phyloP scores from a whole-genome alignment of 2,888 invertebrate genomes.

The Torymus tubicola region DNA sequence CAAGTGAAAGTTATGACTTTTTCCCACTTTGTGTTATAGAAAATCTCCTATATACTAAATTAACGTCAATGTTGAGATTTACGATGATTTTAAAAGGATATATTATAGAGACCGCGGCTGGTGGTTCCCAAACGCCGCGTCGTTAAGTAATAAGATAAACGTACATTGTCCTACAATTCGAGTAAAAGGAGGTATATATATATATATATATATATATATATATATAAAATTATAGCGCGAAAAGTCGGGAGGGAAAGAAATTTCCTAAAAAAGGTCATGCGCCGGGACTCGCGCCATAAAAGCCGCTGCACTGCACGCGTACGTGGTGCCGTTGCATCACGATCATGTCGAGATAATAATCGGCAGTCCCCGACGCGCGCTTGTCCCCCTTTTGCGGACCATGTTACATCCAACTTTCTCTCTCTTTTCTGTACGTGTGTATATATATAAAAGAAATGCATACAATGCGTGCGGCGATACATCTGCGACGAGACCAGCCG shows the following conservation, averaged over 20 bases:
- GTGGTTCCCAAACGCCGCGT: too few relatives aligned
- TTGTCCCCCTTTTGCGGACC: conserved; percentile 33
- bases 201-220: not conserved
- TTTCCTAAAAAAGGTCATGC: conserved; percentile 37
- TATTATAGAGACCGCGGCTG: too few relatives aligned
- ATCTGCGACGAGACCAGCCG: too few relatives aligned
- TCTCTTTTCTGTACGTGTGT: not conserved
- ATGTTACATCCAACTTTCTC: conserved; percentile 16
- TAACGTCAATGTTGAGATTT: too few relatives aligned
- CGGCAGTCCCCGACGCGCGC: conserved; percentile 5
- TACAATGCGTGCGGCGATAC: too few relatives aligned
- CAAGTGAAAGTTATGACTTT: too few relatives aligned
- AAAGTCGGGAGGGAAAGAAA: conserved; percentile 2
- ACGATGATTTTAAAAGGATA: too few relatives aligned
- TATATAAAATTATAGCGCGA: not conserved
- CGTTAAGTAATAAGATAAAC: too few relatives aligned
- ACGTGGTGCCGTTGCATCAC: conserved; percentile 27
- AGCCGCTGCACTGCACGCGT: not conserved
- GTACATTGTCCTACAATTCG: too few relatives aligned
- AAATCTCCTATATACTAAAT: too few relatives aligned
- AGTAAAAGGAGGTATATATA: not conserved
- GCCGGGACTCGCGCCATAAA: conserved; percentile 27
- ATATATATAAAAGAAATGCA: too few relatives aligned
- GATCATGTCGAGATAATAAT: conserved; percentile 40
- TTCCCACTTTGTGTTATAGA: too few relatives aligned